phyloP scores from a whole-genome alignment of 2,888 invertebrate species.

The Aporophyla nigra region DNA sequence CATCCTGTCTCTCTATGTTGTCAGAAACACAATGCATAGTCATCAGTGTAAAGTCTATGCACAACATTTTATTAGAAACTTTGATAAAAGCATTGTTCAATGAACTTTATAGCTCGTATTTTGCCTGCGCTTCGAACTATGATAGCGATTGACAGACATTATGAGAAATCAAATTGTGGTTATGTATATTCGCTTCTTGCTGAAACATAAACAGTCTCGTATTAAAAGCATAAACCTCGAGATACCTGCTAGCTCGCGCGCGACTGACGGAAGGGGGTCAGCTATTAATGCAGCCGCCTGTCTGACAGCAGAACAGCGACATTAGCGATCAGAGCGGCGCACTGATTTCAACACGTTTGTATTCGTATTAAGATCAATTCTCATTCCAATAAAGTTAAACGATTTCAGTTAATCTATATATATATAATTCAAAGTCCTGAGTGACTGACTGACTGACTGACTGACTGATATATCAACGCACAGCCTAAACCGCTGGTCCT shows the following conservation, averaged over 20 bases:
- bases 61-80: background rate
- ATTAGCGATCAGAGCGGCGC: background rate
- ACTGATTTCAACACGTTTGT: background rate
- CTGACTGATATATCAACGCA: too few species aligned
- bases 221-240: background rate
- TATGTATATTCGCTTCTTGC: background rate
- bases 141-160: background rate
- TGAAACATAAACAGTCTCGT: background rate
- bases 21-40: background rate
- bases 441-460: too few species aligned
- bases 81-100: background rate
- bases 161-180: background rate
- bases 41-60: background rate
- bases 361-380: background rate
- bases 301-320: slow-evolving; percentile 1
- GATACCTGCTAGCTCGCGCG: background rate
- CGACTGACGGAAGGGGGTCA: slow-evolving; percentile 1
- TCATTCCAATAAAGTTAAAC: slow-evolving; percentile 1
- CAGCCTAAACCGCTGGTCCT: too few species aligned
- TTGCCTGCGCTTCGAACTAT: too few species aligned
- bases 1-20: background rate
- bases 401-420: background rate
- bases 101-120: background rate
- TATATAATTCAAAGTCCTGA: too few species aligned
- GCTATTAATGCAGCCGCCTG: slow-evolving; percentile 1